phyloP scores from a whole-genome alignment of 2,113 vertebrate species.

The Aleadryas rufinucha region DNA sequence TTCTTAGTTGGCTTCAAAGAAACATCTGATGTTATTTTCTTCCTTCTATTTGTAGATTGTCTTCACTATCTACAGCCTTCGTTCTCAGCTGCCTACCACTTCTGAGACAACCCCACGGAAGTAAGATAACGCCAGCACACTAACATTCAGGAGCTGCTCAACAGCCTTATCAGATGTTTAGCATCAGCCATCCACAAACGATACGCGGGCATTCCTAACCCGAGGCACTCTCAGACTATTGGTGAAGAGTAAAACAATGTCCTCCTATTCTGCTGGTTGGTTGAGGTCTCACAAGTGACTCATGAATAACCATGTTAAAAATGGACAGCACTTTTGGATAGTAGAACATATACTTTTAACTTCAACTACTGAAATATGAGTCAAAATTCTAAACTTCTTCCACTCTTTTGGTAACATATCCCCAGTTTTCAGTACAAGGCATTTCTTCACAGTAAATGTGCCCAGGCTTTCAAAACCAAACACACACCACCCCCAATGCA shows the following conservation, averaged over 20 bases:
- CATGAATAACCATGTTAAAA: background rate
- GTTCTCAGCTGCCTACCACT: background rate
- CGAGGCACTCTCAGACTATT: background rate
- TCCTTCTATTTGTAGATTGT: background rate
- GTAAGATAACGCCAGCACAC: background rate
- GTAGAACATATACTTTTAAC: background rate
- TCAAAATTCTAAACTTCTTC: background rate
- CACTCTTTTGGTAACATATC: background rate
- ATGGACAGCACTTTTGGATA: background rate
- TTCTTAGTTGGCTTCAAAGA: background rate
- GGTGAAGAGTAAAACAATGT: background rate
- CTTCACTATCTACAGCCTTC: background rate
- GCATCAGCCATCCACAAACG: background rate
- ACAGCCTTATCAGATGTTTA: background rate
- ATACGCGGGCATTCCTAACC: background rate
- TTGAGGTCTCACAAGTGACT: background rate
- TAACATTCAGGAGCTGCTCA: background rate
- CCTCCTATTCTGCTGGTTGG: background rate
- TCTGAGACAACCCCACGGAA: background rate
- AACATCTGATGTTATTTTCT: background rate
- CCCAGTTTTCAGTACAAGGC: background rate
- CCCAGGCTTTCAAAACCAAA: background rate
- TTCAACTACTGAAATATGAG: background rate
- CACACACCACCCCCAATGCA: background rate
- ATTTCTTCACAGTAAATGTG: background rate